Percentiles rank a stretch among this genome's conserved stretches.
Conservation (phyloP, 2,797 vertebrate genomes). For the Lacerta bilineata region DNA sequence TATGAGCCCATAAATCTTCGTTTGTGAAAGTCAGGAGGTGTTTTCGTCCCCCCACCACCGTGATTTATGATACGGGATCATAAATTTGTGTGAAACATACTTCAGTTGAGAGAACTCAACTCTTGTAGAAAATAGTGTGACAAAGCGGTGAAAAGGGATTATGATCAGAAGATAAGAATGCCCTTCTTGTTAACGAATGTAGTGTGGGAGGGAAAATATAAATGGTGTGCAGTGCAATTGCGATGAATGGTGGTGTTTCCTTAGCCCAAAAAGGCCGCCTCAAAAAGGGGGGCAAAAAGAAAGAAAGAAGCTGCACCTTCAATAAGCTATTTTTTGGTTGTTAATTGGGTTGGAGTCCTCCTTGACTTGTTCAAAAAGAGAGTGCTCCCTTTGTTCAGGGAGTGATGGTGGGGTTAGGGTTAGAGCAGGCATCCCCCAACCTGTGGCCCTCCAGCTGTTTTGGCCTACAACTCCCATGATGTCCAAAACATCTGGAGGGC, state of each 20-base stretch:
- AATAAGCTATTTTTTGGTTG: not conserved
- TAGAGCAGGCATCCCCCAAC: no score
- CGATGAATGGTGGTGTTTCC: not conserved
- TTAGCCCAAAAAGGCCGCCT: not conserved
- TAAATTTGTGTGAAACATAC: constrained; percentile 1
- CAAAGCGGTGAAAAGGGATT: accelerated
- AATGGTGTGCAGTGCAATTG: not conserved
- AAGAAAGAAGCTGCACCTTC: not conserved
- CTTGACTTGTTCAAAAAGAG: not conserved
- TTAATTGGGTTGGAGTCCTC: not conserved
- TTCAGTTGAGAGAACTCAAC: not conserved
- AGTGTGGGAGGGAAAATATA: not conserved
- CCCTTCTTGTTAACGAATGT: accelerated
- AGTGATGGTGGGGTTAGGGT: no score
- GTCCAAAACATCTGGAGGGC: no score
- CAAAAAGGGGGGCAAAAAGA: not conserved
- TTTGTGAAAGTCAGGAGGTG: not conserved
- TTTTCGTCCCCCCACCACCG: not conserved
- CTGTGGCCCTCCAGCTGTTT: no score
- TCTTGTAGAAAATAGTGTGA: accelerated
- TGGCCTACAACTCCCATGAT: no score
- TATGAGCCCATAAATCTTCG: not conserved
- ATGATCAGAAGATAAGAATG: accelerated
- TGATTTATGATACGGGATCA: not conserved
- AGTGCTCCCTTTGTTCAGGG: no score